Evolutionary conservation across 2,797 vertebrate species (phyloP), one percentile per base, ranked within the genome.

Genomic region (Falco biarmicus): DNA sequence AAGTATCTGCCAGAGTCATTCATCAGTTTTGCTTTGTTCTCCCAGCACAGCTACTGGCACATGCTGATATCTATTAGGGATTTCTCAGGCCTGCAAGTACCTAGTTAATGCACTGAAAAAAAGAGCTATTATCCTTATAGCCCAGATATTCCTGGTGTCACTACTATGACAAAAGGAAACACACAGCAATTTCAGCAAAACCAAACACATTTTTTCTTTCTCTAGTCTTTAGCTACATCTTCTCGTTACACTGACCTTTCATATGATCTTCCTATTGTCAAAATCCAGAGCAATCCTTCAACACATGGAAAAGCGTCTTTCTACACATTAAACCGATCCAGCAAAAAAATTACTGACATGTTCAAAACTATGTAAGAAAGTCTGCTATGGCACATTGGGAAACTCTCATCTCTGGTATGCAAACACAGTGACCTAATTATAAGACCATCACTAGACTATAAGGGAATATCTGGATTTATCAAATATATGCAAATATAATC

Each of bases 1-100:
- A 45, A 84, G 1, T 53, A 64, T 29, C 79, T 85, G 57, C 61
- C 70, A 48, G 70, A 88, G 57, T 68, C 69, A 78, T 75, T 59
- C 85, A 93, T 56, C 65, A 81, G 60, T 91, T 70, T 69, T 74
- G 69, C 90, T 91, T 76, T 84, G 51, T 29, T 79, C 84, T 92
- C 51, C 61, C 70, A 88, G 54, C 59, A 66, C 51, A 86, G 65
- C 82, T 68, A 74, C 53, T 57, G 51, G 60, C 53, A 61, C 4
- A 4, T 81, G 79, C 66, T 71, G 77, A 2, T 71, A 88, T 50
- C 61, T 89, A 66, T 28, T 57, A 70, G 53, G 76, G 54, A 84
- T 59, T 28, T 28, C 85, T 87, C 61, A 78, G 54, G 57, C 41
- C 88, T 90, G 37, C 54, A 93, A 90, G 34, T 25, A 75, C 28